These are phyloP conservation scores for Sternotherus odoratus DNA, from an alignment of 2,797 vertebrate species.

Conservation along the genomic window DNA sequence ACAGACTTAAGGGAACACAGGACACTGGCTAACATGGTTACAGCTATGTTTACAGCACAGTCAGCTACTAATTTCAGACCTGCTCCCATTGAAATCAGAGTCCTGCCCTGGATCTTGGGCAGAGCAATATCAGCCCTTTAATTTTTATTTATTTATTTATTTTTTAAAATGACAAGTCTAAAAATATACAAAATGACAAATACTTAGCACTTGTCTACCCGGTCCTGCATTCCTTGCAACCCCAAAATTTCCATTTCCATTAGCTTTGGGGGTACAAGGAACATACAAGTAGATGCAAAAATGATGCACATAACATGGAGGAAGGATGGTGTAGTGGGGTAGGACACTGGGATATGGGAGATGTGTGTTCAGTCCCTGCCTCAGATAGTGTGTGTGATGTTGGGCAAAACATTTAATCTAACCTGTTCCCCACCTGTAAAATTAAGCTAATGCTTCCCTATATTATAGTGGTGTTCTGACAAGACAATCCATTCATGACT, in stretches of 20 bases:
- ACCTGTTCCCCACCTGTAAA: not conserved
- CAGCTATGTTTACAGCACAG: not conserved
- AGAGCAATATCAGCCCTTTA: not conserved
- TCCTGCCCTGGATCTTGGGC: not conserved
- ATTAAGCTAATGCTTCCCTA: not conserved
- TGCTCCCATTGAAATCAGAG: not conserved
- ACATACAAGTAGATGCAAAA: not conserved
- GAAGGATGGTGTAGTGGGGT: not conserved
- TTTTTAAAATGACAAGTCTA: not conserved
- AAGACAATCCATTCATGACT: not conserved
- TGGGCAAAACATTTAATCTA: not conserved
- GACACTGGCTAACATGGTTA: not conserved
- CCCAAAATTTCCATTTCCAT: not conserved
- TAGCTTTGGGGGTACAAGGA: not conserved
- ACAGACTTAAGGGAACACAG: too few relatives aligned
- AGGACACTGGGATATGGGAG: not conserved
- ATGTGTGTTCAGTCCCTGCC: not conserved
- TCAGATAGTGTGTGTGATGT: not conserved
- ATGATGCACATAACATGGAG: not conserved
- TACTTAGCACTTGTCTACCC: not conserved
- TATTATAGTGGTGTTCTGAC: not conserved
- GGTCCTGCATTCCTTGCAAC: not conserved
- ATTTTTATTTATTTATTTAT: not conserved
- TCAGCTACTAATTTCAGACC: not conserved
- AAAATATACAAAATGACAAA: not conserved